phyloP scores from a whole-genome alignment of 2,113 vertebrate genomes.

The Labeo catla region DNA sequence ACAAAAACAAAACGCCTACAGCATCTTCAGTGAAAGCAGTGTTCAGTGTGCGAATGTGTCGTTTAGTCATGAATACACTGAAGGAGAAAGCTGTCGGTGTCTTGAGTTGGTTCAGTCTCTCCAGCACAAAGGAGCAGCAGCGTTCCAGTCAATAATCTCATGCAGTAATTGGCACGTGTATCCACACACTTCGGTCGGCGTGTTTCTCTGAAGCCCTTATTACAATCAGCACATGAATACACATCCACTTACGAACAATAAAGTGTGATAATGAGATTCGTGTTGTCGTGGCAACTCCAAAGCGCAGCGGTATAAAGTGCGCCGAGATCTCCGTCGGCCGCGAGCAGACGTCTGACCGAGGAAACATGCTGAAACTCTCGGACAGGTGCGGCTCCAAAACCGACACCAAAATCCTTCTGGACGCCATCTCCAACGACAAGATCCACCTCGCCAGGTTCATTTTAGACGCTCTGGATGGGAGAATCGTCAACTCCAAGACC shows the following conservation, averaged over 20 bases:
- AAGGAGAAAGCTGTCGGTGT: background rate
- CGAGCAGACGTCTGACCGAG: constrained; percentile 12
- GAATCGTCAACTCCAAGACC: constrained; percentile 70
- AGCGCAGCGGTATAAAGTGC: constrained; percentile 62
- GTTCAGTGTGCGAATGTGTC: background rate
- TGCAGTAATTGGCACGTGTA: constrained; percentile 58
- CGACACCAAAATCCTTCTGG: constrained; percentile 70
- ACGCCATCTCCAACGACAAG: constrained; percentile 76
- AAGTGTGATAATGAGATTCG: constrained; percentile 60
- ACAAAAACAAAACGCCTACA: background rate
- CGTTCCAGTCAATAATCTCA: constrained; percentile 45
- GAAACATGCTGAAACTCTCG: constrained; percentile 62
- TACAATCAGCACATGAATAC: constrained; percentile 64
- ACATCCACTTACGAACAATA: constrained; percentile 69
- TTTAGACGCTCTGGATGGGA: constrained; percentile 74
- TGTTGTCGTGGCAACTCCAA: constrained; percentile 69
- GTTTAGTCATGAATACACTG: background rate
- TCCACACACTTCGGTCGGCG: constrained; percentile 50
- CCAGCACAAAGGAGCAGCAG: background rate
- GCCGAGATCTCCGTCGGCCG: constrained; percentile 17
- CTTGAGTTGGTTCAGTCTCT: background rate
- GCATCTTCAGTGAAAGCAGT: background rate
- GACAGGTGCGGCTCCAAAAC: constrained; percentile 57
- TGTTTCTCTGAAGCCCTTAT: constrained; percentile 51
- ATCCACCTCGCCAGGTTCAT: constrained; percentile 75